Evolutionary conservation across 2,797 vertebrate species (phyloP).

Genomic region (Octomys mimax): DNA sequence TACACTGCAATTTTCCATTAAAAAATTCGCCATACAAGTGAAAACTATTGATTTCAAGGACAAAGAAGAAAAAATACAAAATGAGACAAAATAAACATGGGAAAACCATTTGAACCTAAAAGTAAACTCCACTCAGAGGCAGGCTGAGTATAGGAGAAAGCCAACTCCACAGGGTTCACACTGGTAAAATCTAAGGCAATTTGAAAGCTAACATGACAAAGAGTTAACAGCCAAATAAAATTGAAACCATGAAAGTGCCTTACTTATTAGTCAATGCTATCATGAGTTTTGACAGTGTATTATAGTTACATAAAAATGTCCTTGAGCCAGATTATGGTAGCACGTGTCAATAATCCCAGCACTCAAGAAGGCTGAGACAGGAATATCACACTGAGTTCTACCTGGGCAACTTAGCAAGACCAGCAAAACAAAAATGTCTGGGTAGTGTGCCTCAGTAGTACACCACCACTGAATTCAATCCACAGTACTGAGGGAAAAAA

Average conservation of each 20-base stretch:
- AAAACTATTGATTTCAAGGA: neutral
- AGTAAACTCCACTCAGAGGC: slow-evolving; percentile 35
- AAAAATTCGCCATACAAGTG: neutral
- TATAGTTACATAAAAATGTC: neutral
- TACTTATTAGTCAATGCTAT: neutral
- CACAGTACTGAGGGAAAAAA: neutral
- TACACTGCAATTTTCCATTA: slow-evolving; percentile 12
- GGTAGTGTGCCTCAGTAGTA: neutral
- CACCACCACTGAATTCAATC: neutral
- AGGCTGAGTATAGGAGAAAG: neutral
- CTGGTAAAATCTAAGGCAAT: neutral
- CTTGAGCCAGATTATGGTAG: too few relatives aligned
- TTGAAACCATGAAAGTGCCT: neutral
- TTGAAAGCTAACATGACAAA: neutral
- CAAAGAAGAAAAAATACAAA: neutral
- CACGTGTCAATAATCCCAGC: too few relatives aligned
- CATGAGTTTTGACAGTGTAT: slow-evolving; percentile 28
- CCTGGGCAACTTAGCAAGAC: neutral
- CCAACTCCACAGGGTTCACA: neutral
- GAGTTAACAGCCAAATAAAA: slow-evolving; percentile 3
- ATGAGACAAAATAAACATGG: neutral
- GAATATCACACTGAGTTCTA: neutral
- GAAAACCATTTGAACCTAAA: neutral
- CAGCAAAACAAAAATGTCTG: neutral
- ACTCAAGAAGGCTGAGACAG: too few relatives aligned